Conservation (phyloP, 2,113 vertebrate genomes). For the Cricetomys ansorgei region DNA sequence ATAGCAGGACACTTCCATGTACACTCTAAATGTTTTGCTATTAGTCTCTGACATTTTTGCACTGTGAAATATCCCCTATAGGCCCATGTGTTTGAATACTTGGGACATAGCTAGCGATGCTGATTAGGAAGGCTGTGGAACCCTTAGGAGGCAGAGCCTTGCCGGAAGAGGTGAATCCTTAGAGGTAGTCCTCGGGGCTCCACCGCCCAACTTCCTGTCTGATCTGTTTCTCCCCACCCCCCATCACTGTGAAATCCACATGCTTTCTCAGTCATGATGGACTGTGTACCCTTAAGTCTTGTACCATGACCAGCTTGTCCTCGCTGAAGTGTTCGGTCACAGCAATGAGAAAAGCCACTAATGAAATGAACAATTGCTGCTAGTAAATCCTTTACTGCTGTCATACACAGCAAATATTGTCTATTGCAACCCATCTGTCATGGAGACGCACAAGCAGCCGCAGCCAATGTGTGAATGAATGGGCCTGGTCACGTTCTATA, state of each 20-base stretch:
- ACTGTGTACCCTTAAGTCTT: background rate
- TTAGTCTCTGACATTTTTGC: background rate
- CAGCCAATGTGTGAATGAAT: fast-evolving
- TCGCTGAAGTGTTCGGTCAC: background rate
- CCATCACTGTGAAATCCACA: background rate
- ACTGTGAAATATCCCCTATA: background rate
- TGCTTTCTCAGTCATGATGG: background rate
- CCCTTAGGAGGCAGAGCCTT: background rate
- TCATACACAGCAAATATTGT: background rate
- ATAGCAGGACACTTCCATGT: background rate
- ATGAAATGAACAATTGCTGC: background rate
- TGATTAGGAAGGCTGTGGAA: background rate
- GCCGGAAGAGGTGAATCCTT: background rate
- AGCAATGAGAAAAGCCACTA: background rate
- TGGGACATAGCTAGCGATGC: background rate
- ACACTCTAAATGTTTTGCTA: background rate
- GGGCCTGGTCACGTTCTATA: background rate
- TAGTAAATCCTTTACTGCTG: background rate
- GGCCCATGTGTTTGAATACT: background rate
- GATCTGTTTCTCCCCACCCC: background rate
- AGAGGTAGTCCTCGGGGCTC: too few species aligned
- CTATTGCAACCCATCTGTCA: background rate
- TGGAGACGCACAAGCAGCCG: background rate
- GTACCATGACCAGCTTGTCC: background rate
- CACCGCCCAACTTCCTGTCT: background rate